Base-by-base conservation (phyloP, 1,140 invertebrate genomes). In the Diploscapter pachys region DNA sequence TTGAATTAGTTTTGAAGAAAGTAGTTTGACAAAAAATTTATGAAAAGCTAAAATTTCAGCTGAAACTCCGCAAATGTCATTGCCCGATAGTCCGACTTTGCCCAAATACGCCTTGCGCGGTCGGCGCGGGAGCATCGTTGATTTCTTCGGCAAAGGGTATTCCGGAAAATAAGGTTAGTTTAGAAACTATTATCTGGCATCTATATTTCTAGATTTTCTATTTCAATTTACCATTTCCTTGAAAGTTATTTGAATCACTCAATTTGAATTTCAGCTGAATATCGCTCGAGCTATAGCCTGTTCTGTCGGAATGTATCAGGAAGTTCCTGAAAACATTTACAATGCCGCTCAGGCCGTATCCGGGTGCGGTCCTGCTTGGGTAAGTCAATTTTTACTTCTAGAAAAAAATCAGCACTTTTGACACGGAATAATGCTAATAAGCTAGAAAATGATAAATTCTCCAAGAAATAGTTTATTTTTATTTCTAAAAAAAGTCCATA, bases 291-390 rank as follows among this genome's bases (percentile, higher is more conserved):
- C 61, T 5, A 62, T 78, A 5, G 70, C 72, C 9, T 68, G 72
- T n/a, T 68, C 55, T 13, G 63, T 77, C 5, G 77, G 77, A 51
- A 77, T 59, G 2, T 75, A 61, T n/a, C 63, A 59, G 8, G 31
- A 63, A 8, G 63, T 78, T 31, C 63, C 64, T 5, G 95, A 98
- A 86, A 90, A 89, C 65, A 87, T 92, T 69, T 90, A 98, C 80
- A 93, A 98, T 87, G 91, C 92, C 2, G 90, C 95, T 0, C 95
- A 93, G 0, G 95, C 93, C 0, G 86, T 98, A 0, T 93, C 92
- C 84, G 93, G 93, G 9, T 94, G 93, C 81, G 95, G 95, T 59
- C 94, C 94, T 0, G 95, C 95, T 80, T 98, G 95, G 88, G 73
- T 75, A 76, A 57, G 73, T 48, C 31, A 54, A 6, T 53, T 8